Conservation (phyloP, 2,888 invertebrate genomes). For the Agonopterix alstromeriana region DNA sequence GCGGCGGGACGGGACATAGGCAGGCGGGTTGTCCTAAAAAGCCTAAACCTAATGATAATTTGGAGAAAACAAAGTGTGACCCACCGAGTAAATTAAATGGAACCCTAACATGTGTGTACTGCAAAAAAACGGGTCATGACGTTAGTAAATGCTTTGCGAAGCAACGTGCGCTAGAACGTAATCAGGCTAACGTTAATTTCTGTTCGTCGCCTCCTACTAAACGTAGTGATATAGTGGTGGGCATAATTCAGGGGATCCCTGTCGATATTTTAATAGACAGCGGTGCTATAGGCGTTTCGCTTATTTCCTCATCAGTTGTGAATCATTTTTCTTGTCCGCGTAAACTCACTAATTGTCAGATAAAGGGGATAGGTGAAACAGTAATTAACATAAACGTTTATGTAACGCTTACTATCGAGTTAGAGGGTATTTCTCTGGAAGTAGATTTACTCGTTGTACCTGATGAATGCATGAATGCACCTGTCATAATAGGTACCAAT, state of each 20-base stretch:
- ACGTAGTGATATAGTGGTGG: slow-evolving; percentile 5
- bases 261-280: too few species aligned
- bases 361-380: slow-evolving; percentile 6
- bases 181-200: slow-evolving; percentile 8
- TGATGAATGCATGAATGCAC: too few species aligned
- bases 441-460: too few species aligned
- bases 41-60: too few species aligned
- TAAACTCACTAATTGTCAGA: slow-evolving; percentile 1
- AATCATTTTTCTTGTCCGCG: slow-evolving; percentile 9
- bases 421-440: too few species aligned
- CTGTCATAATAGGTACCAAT: too few species aligned
- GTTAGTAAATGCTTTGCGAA: slow-evolving; percentile 2
- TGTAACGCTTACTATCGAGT: neutral
- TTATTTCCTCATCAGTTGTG: slow-evolving; percentile 3
- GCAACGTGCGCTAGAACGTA: slow-evolving; percentile 1
- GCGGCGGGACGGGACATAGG: too few species aligned
- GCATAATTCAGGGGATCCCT: too few species aligned
- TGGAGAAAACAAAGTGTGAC: too few species aligned
- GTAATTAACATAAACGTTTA: slow-evolving; percentile 11
- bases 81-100: too few species aligned
- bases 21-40: too few species aligned
- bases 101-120: neutral
- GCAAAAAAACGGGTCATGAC: neutral
- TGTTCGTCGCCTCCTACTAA: slow-evolving; percentile 8
- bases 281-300: too few species aligned